phyloP scores from a whole-genome alignment of 2,888 invertebrate genomes.

The Sylvicola fuscatus region DNA sequence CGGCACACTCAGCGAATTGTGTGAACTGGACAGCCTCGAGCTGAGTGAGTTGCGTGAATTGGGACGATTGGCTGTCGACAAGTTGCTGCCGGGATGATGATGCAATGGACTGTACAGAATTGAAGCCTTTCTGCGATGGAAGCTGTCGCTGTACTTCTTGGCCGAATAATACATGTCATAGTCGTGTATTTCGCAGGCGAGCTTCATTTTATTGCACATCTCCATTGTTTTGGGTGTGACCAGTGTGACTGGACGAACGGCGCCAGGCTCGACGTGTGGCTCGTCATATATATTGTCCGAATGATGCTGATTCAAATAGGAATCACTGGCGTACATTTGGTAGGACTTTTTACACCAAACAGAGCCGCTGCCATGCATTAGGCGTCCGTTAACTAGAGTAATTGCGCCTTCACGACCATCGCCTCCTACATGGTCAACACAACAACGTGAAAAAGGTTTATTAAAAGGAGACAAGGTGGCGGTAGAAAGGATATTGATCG shows the following conservation, averaged over 20 bases:
- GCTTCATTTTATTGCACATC: conserved; percentile 11
- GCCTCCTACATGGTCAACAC: too few species aligned
- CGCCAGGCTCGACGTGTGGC: conserved; percentile 16
- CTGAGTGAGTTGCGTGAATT: conserved; percentile 58
- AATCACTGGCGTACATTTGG: conserved; percentile 23
- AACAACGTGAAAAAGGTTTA: too few species aligned
- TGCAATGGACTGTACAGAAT: conserved; percentile 21
- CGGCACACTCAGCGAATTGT: conserved; percentile 54
- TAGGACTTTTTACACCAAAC: conserved; percentile 1
- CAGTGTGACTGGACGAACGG: too few species aligned
- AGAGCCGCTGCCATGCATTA: too few species aligned
- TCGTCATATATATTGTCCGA: conserved; percentile 25
- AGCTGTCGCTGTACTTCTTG: conserved; percentile 10
- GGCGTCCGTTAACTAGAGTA: neutral
- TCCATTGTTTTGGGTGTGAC: too few species aligned
- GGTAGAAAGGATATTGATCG: conserved; percentile 7
- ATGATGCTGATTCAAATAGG: conserved; percentile 16
- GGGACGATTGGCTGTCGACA: conserved; percentile 34
- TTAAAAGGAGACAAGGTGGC: too few species aligned
- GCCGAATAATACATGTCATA: conserved; percentile 22
- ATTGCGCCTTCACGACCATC: neutral
- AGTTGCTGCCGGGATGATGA: conserved; percentile 13
- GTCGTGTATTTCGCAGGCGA: conserved; percentile 21
- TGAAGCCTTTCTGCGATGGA: conserved; percentile 10
- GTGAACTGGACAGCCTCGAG: conserved; percentile 63